Conservation (phyloP, 2,797 vertebrate species). For the Lerista edwardsae region DNA sequence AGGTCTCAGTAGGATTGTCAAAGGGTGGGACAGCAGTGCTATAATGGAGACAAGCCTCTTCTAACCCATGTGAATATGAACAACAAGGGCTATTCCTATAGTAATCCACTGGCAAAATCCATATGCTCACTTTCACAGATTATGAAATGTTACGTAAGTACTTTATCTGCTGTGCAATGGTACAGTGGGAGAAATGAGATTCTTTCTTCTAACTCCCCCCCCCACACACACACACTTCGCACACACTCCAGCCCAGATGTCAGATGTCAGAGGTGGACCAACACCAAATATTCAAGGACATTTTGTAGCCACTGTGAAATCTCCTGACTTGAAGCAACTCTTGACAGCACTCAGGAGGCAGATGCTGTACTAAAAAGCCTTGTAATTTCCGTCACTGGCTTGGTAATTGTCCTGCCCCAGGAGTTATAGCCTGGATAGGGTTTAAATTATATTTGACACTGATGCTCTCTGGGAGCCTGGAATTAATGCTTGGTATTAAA, state of each 20-base stretch:
- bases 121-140: neutral
- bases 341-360: conserved; percentile 9
- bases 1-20: neutral
- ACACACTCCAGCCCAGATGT: neutral
- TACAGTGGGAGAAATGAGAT: neutral
- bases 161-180: neutral
- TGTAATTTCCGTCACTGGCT: conserved; percentile 11
- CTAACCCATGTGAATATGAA: conserved; percentile 21
- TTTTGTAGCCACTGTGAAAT: conserved; percentile 22
- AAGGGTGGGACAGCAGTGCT: neutral
- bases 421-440: neutral
- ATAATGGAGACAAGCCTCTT: neutral
- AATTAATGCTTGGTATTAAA: neutral
- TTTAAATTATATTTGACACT: neutral
- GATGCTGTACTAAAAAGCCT: neutral
- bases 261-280: conserved; percentile 6
- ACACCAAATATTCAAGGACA: neutral
- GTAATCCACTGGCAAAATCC: conserved; percentile 6
- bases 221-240: neutral
- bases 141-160: conserved; percentile 8
- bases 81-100: conserved; percentile 23
- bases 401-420: neutral
- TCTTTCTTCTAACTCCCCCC: neutral
- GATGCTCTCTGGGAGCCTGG: conserved; percentile 8
- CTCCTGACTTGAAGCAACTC: neutral